These are phyloP conservation scores for Heterodera schachtii DNA, from an alignment of 1,140 invertebrate genomes.

Conservation along the genomic window DNA sequence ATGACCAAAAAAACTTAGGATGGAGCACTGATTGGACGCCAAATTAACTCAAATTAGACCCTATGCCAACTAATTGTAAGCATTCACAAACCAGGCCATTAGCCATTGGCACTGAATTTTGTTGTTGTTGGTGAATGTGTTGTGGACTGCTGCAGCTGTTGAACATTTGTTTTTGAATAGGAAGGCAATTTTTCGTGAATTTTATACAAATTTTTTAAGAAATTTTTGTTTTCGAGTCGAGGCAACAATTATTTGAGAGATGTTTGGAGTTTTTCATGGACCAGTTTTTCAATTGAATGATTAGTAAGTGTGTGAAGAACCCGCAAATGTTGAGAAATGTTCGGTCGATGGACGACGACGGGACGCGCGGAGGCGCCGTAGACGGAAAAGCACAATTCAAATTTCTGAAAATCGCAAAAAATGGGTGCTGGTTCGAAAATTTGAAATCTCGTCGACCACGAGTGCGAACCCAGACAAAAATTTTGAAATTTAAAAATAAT, in stretches of 20 bases:
- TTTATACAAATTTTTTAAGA: not conserved
- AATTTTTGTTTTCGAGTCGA: not conserved
- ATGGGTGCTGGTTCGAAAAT: too few relatives aligned
- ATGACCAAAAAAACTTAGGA: not conserved
- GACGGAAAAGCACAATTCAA: not conserved
- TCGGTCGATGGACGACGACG: not conserved
- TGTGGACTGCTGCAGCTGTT: not conserved
- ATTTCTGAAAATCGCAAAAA: not conserved
- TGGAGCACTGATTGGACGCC: not conserved
- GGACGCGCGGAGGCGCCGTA: not conserved
- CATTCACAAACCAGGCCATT: not conserved
- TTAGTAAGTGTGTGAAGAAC: not conserved
- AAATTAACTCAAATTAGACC: not conserved
- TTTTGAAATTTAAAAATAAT: too few relatives aligned
- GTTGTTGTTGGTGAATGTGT: not conserved
- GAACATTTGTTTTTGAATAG: too few relatives aligned
- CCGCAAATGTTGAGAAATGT: not conserved
- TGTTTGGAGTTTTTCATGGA: not conserved
- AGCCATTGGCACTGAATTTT: not conserved
- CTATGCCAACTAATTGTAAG: not conserved
- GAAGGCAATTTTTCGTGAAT: not conserved
- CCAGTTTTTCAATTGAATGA: not conserved
- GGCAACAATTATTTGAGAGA: not conserved
- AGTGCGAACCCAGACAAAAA: too few relatives aligned
- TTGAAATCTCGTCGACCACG: too few relatives aligned